phyloP scores from a whole-genome alignment of 2,888 invertebrate species.

The Lithophane socia region DNA sequence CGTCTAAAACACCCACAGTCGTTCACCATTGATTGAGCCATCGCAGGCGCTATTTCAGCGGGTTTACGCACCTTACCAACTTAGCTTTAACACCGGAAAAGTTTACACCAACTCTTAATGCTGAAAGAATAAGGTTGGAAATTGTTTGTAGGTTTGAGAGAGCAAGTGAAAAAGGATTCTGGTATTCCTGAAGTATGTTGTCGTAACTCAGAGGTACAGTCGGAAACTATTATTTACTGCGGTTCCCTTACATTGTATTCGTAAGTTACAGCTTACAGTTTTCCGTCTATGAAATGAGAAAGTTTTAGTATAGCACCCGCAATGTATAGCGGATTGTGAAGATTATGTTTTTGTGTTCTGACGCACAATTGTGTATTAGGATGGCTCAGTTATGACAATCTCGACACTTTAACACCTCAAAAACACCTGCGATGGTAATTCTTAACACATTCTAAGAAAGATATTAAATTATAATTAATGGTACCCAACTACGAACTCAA shows the following conservation, averaged over 20 bases:
- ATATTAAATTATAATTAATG: neutral
- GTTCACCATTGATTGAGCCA: constrained; percentile 87
- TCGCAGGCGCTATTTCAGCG: constrained; percentile 83
- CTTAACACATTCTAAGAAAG: constrained; percentile 1
- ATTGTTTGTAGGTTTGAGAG: neutral
- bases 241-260: constrained; percentile 86
- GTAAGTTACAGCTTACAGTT: constrained; percentile 82
- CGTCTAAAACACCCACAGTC: constrained; percentile 81
- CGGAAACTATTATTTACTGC: constrained; percentile 88
- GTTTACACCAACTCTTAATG: constrained; percentile 35
- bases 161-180: constrained; percentile 49
- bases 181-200: constrained; percentile 80
- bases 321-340: constrained; percentile 63
- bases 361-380: neutral
- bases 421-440: neutral
- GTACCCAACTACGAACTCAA: neutral
- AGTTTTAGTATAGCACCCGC: constrained; percentile 73
- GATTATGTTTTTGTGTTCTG: constrained; percentile 43
- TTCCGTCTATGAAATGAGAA: constrained; percentile 80
- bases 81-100: constrained; percentile 50
- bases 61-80: constrained; percentile 75
- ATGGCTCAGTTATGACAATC: constrained; percentile 1
- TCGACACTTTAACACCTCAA: no score
- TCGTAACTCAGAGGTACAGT: constrained; percentile 86
- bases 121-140: neutral